phyloP scores from a whole-genome alignment of 2,797 vertebrate genomes.

The Brachyrhaphis roseni region DNA sequence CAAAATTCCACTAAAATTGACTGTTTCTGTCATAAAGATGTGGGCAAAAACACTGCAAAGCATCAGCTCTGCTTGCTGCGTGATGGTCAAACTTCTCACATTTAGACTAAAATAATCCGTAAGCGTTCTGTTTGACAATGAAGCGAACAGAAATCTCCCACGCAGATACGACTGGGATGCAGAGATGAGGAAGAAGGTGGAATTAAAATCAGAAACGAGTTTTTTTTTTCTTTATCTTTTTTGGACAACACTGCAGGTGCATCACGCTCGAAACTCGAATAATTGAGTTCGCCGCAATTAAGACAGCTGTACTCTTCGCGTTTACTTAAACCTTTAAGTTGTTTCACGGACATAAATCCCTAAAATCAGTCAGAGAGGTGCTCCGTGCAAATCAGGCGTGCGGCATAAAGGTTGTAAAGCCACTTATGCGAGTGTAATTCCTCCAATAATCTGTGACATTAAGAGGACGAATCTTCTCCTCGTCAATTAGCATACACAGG shows the following conservation, averaged over 20 bases:
- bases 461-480: constrained; percentile 52
- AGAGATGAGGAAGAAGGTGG: constrained; percentile 8
- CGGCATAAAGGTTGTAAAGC: constrained; percentile 5
- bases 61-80: not conserved
- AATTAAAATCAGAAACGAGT: constrained; percentile 51
- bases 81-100: constrained; percentile 32
- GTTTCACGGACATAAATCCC: constrained; percentile 17
- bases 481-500: constrained; percentile 56
- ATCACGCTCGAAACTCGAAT: constrained; percentile 38
- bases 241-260: constrained; percentile 63
- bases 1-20: not conserved
- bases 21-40: not conserved
- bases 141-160: constrained; percentile 47
- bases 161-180: constrained; percentile 32
- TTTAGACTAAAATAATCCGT: constrained; percentile 28
- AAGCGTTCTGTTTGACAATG: constrained; percentile 30
- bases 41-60: not conserved
- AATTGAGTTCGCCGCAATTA: constrained; percentile 58
- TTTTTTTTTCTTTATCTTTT: constrained; percentile 9
- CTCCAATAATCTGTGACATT: constrained; percentile 50
- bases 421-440: constrained; percentile 29
- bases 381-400: constrained; percentile 33
- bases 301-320: constrained; percentile 36
- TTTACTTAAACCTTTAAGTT: constrained; percentile 41
- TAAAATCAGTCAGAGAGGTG: constrained; percentile 23